Conservation (phyloP, 1,140 invertebrate species). For the Drosophila bifasciata region DNA sequence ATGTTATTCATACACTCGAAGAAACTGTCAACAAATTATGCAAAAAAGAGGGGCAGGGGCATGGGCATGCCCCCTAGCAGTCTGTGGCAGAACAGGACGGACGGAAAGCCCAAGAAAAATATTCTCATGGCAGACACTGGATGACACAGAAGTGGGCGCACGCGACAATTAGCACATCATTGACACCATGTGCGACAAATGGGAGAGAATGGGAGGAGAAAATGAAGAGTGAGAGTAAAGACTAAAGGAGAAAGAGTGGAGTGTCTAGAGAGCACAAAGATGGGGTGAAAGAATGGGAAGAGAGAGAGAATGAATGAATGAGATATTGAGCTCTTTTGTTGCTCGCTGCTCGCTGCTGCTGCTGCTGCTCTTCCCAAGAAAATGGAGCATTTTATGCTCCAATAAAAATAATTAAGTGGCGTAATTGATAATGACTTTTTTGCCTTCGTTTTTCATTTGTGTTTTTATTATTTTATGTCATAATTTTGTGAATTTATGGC, state of each 20-base stretch:
- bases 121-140: conserved; percentile 20
- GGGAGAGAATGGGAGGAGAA: conserved; percentile 3
- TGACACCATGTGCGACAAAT: conserved; percentile 65
- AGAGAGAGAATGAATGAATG: background rate
- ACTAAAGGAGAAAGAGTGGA: background rate
- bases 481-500: conserved; percentile 65
- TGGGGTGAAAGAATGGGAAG: background rate
- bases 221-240: too few species aligned
- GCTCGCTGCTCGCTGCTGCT: conserved; percentile 26
- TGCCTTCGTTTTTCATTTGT: conserved; percentile 41
- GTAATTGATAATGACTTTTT: conserved; percentile 81
- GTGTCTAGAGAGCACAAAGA: background rate
- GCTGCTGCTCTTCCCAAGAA: conserved; percentile 55
- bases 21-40: conserved; percentile 58
- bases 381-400: conserved; percentile 82
- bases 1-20: conserved; percentile 29
- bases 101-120: conserved; percentile 9
- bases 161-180: conserved; percentile 80
- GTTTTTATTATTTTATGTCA: conserved; percentile 59
- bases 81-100: conserved; percentile 4
- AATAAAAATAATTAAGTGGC: conserved; percentile 82
- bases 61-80: background rate
- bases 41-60: conserved; percentile 42
- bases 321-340: conserved; percentile 4
- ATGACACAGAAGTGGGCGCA: conserved; percentile 58